Evolutionary conservation across 2,797 vertebrate species (phyloP).

Genomic region (Fistularia commersonii): DNA sequence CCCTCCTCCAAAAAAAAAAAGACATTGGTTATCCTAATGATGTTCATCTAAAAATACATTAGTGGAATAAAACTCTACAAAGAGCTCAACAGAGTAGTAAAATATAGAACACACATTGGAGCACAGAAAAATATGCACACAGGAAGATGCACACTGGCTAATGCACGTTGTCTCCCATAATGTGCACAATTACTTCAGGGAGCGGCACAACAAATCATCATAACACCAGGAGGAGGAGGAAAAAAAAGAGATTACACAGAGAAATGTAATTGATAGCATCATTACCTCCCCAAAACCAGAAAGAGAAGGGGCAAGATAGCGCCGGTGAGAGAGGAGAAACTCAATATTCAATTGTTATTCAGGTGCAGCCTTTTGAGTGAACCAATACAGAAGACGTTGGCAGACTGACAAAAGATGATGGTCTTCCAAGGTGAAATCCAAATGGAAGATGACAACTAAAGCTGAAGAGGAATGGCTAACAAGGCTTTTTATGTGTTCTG

Average conservation of each 20-base stretch:
- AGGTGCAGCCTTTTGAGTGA: slow-evolving; percentile 36
- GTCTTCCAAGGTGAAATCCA: slow-evolving; percentile 56
- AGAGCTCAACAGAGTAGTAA: too few species aligned
- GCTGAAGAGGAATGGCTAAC: slow-evolving; percentile 55
- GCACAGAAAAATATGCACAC: too few species aligned
- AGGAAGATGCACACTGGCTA: too few species aligned
- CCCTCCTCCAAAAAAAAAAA: too few species aligned
- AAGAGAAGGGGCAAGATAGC: background rate
- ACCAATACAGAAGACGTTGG: slow-evolving; percentile 46
- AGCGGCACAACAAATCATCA: slow-evolving; percentile 23
- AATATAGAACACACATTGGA: too few species aligned
- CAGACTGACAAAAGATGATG: slow-evolving; percentile 43
- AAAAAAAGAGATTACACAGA: slow-evolving; percentile 10
- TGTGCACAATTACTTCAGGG: too few species aligned
- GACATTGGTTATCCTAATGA: too few species aligned
- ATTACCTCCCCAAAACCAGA: slow-evolving; percentile 1
- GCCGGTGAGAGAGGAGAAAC: background rate
- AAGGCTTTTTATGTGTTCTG: slow-evolving; percentile 42
- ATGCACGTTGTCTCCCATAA: background rate
- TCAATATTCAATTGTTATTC: slow-evolving; percentile 41
- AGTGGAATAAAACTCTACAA: too few species aligned
- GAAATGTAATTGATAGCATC: slow-evolving; percentile 26
- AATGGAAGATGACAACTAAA: slow-evolving; percentile 62
- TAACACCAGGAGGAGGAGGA: slow-evolving; percentile 12
- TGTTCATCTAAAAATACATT: too few species aligned